These are phyloP conservation scores for Solenodon paradoxus DNA, from an alignment of 2,113 vertebrate genomes.

Conservation along the genomic window DNA sequence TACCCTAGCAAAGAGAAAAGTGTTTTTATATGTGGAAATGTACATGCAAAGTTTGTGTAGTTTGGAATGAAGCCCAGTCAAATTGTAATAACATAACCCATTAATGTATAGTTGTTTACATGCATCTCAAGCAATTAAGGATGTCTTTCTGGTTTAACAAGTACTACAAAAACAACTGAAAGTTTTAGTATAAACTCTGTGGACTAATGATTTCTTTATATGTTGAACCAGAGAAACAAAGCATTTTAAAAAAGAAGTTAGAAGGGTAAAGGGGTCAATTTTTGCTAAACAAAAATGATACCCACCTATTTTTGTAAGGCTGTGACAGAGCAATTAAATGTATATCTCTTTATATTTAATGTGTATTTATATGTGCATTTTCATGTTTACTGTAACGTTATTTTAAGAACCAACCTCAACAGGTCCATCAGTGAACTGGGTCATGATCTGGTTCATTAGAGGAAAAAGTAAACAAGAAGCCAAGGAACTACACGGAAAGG, in stretches of 20 bases:
- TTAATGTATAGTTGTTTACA: slow-evolving; percentile 69
- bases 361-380: not conserved
- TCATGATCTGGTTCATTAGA: not conserved
- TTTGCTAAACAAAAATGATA: slow-evolving; percentile 32
- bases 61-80: slow-evolving; percentile 66
- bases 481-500: not conserved
- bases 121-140: slow-evolving; percentile 55
- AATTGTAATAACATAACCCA: slow-evolving; percentile 57
- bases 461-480: not conserved
- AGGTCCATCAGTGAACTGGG: not conserved
- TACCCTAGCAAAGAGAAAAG: slow-evolving; percentile 38
- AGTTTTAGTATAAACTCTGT: slow-evolving; percentile 46
- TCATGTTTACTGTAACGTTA: not conserved
- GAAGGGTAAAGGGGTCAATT: not conserved
- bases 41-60: slow-evolving; percentile 53
- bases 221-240: not conserved
- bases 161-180: slow-evolving; percentile 54
- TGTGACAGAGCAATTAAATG: not conserved
- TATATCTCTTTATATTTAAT: not conserved
- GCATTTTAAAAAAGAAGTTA: slow-evolving; percentile 31
- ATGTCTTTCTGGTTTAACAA: slow-evolving; percentile 68
- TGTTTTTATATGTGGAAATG: slow-evolving; percentile 56
- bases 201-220: slow-evolving; percentile 46
- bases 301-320: not conserved
- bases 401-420: not conserved